Percentiles rank a stretch among this genome's conserved stretches.
These are phyloP conservation scores for Trachurus trachurus DNA, from an alignment of 2,797 vertebrate genomes.

Conservation along the genomic window DNA sequence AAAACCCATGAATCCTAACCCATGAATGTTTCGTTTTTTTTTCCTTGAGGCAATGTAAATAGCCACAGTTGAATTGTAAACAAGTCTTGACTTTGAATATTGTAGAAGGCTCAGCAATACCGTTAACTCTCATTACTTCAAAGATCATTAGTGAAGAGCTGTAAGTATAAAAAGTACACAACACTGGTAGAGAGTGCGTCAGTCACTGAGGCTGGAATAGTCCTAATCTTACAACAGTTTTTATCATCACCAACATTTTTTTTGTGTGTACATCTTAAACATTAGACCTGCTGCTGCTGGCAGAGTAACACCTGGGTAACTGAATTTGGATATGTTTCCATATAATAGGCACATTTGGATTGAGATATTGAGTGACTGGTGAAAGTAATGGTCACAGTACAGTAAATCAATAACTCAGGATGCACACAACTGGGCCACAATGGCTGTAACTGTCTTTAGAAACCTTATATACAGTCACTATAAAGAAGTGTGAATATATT, in stretches of 20 bases:
- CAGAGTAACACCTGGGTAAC: constrained; percentile 75
- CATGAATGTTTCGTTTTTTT: constrained; percentile 61
- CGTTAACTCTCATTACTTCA: constrained; percentile 54
- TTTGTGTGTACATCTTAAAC: constrained; percentile 47
- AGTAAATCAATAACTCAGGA: constrained; percentile 31
- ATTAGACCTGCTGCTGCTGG: constrained; percentile 65
- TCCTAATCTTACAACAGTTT: constrained; percentile 65
- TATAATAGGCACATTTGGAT: constrained; percentile 85
- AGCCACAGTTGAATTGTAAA: constrained; percentile 80
- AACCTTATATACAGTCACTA: constrained; percentile 21
- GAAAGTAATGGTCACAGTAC: constrained; percentile 50
- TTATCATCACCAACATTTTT: constrained; percentile 53
- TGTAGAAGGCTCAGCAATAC: constrained; percentile 71
- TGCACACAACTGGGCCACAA: constrained; percentile 27
- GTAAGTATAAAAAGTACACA: constrained; percentile 73
- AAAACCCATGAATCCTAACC: constrained; percentile 57
- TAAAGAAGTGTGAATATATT: constrained; percentile 20
- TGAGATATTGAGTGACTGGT: constrained; percentile 70
- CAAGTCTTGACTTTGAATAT: constrained; percentile 80
- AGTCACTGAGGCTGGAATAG: constrained; percentile 45
- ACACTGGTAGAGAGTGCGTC: constrained; percentile 36
- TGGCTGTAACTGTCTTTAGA: constrained; percentile 22
- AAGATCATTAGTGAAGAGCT: constrained; percentile 60
- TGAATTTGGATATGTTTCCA: constrained; percentile 84
- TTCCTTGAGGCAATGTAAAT: constrained; percentile 58